Evolutionary conservation across 2,113 vertebrate genomes (phyloP).

Genomic region (Rhineura floridana): DNA sequence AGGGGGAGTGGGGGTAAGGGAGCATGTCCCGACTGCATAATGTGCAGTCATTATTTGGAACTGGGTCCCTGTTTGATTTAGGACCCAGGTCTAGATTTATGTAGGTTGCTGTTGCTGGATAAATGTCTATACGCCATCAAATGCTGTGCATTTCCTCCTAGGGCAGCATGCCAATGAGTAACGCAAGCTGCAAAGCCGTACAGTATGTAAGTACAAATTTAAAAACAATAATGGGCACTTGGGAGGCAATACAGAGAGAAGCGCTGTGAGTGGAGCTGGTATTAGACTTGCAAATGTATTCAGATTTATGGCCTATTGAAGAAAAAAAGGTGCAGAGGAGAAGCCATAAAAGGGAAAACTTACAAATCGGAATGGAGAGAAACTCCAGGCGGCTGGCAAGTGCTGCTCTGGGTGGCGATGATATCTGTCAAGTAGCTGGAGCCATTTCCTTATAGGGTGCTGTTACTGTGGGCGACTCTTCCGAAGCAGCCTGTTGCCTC

Average conservation of each 20-base stretch:
- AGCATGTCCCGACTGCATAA: neutral
- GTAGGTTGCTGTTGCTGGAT: conserved; percentile 32
- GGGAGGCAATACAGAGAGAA: conserved; percentile 55
- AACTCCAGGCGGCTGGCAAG: neutral
- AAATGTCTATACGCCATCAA: conserved; percentile 40
- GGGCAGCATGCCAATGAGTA: conserved; percentile 54
- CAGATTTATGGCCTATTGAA: conserved; percentile 61
- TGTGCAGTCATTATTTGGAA: neutral
- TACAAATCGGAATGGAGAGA: conserved; percentile 25
- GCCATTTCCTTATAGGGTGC: neutral
- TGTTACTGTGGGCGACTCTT: neutral
- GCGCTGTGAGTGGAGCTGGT: conserved; percentile 37
- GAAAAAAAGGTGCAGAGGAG: conserved; percentile 31
- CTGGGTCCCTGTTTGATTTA: neutral
- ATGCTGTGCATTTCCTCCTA: conserved; percentile 41
- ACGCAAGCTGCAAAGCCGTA: conserved; percentile 55
- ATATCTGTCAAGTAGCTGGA: neutral
- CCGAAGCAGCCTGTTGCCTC: neutral
- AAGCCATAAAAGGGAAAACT: conserved; percentile 36
- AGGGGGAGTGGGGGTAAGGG: neutral
- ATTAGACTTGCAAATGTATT: conserved; percentile 61
- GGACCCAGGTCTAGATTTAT: neutral
- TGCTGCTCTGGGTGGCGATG: neutral
- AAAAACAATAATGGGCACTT: conserved; percentile 57
- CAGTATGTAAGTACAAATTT: conserved; percentile 53